phyloP scores from a whole-genome alignment of 1,140 invertebrate species.

The Leptoteleia sp. region DNA sequence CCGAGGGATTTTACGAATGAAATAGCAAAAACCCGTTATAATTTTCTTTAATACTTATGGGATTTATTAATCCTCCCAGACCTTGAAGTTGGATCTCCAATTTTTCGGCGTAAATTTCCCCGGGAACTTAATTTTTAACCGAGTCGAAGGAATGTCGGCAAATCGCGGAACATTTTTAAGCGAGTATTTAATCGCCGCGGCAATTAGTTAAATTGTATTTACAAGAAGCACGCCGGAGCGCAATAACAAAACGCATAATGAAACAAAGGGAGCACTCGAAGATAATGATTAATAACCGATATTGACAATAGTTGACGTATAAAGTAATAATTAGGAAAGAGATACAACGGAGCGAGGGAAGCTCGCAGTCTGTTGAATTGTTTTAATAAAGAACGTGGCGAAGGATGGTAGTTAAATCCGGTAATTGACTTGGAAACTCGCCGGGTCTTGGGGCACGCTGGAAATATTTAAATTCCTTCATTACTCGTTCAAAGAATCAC shows the following conservation, averaged over 20 bases:
- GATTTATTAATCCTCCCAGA: no score
- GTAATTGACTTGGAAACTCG: conserved; percentile 78
- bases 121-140: no score
- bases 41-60: no score
- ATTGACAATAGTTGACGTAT: conserved; percentile 15
- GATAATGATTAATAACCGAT: conserved; percentile 6
- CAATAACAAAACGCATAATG: not conserved
- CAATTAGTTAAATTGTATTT: no score
- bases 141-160: no score
- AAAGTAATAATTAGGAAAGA: conserved; percentile 37
- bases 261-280: not conserved
- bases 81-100: no score
- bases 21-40: no score
- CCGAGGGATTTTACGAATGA: no score
- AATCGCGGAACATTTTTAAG: no score
- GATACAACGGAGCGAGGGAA: conserved; percentile 30
- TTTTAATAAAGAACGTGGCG: conserved; percentile 76
- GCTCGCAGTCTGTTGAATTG: conserved; percentile 69
- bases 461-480: conserved; percentile 79
- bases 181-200: no score
- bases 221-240: no score
- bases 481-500: conserved; percentile 77
- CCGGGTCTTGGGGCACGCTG: conserved; percentile 60
- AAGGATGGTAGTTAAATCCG: conserved; percentile 74
- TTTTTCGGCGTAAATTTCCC: no score